Evolutionary conservation across 2,797 vertebrate species (phyloP).

Genomic region (Linurgus olivaceus): DNA sequence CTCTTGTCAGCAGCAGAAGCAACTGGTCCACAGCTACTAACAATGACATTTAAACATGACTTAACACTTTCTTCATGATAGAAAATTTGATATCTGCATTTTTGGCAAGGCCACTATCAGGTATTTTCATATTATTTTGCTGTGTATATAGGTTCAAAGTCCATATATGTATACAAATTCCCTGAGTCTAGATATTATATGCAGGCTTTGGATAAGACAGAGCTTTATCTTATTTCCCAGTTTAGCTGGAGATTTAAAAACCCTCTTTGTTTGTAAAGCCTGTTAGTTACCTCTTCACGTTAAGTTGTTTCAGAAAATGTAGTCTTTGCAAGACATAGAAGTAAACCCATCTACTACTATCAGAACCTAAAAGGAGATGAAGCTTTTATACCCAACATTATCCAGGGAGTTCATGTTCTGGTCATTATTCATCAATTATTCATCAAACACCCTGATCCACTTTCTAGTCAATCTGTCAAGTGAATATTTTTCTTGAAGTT

Average conservation of each 20-base stretch:
- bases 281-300: background rate
- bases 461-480: background rate
- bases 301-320: background rate
- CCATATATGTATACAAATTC: background rate
- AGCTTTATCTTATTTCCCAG: background rate
- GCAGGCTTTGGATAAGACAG: background rate
- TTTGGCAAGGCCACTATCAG: background rate
- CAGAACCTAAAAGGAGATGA: background rate
- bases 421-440: background rate
- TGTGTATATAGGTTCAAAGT: background rate
- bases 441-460: background rate
- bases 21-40: background rate
- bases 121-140: background rate
- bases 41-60: background rate
- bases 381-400: background rate
- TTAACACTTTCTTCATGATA: background rate
- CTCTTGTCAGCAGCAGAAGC: background rate
- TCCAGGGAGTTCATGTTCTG: background rate
- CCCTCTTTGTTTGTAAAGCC: background rate
- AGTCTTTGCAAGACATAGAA: background rate
- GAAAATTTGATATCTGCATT: background rate
- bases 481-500: background rate
- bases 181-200: background rate
- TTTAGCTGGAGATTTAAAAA: background rate
- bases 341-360: background rate